Evolutionary conservation across 2,888 invertebrate genomes (phyloP).

Genomic region (Orchesella flavescens): DNA sequence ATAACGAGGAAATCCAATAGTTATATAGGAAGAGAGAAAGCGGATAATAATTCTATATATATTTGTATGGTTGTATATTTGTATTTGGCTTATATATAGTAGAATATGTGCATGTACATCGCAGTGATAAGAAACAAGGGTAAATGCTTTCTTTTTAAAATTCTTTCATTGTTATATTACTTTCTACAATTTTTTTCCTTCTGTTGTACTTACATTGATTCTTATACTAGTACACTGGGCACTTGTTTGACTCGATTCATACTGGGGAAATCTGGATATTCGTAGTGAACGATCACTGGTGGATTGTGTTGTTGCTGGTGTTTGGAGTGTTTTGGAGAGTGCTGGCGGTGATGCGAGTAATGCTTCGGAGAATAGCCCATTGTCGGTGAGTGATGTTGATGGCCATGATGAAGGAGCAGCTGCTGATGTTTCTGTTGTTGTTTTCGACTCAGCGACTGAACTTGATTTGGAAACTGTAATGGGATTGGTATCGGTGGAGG

Average conservation of each 20-base stretch:
- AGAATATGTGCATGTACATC: neutral
- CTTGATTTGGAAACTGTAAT: conserved; percentile 59
- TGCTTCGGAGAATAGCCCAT: conserved; percentile 64
- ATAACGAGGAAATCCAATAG: neutral
- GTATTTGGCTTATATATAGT: neutral
- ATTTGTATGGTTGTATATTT: neutral
- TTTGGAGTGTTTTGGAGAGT: conserved; percentile 31
- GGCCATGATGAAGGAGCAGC: conserved; percentile 57
- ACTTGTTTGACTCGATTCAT: conserved; percentile 69
- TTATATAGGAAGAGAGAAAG: neutral
- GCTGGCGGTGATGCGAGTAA: conserved; percentile 51
- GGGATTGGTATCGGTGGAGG: conserved; percentile 52
- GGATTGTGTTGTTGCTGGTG: conserved; percentile 58
- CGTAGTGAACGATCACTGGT: conserved; percentile 66
- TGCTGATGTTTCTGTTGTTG: conserved; percentile 60
- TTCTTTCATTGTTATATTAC: too few relatives aligned
- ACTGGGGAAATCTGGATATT: conserved; percentile 65
- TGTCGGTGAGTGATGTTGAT: conserved; percentile 63
- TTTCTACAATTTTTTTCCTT: too few relatives aligned
- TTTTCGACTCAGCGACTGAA: conserved; percentile 55
- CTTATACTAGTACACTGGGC: conserved; percentile 69
- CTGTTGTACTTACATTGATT: too few relatives aligned
- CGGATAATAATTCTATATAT: neutral
- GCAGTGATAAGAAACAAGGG: neutral
- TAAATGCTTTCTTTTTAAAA: too few relatives aligned